Percentiles rank a stretch among this genome's conserved stretches.
Evolutionary conservation across 2,797 vertebrate genomes (phyloP).

Genomic region (Hybognathus amarus): DNA sequence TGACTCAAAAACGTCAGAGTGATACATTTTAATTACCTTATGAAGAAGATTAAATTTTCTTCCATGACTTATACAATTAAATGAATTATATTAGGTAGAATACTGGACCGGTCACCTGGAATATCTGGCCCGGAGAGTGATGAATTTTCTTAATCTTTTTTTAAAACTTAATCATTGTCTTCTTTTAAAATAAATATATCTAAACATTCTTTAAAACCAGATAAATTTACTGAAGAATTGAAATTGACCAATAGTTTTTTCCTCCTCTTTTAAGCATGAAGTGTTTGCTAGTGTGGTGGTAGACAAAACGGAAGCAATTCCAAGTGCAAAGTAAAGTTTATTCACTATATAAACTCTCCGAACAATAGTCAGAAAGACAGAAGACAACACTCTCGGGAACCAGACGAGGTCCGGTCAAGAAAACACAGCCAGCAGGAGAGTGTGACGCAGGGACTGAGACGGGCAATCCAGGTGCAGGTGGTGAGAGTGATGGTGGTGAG

Average conservation of each 20-base stretch:
- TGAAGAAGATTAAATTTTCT: slow-evolving; percentile 19
- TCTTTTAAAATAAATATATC: not conserved
- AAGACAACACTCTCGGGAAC: too few species aligned
- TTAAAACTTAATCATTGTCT: too few species aligned
- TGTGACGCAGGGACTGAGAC: too few species aligned
- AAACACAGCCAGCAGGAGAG: too few species aligned
- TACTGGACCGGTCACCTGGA: slow-evolving; percentile 7
- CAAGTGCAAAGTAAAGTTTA: too few species aligned
- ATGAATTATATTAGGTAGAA: slow-evolving; percentile 29
- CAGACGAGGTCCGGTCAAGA: too few species aligned
- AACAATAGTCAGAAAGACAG: too few species aligned
- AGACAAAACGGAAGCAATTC: too few species aligned
- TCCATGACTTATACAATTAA: slow-evolving; percentile 39
- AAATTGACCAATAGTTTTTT: not conserved
- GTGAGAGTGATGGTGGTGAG: too few species aligned
- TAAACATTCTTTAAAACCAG: not conserved
- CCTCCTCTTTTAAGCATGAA: not conserved
- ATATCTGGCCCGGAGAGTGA: slow-evolving; percentile 3
- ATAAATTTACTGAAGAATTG: not conserved
- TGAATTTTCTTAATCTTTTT: not conserved
- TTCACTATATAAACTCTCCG: too few species aligned
- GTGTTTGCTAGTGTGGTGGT: not conserved
- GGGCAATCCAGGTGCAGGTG: too few species aligned
- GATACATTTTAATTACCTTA: slow-evolving; percentile 34
- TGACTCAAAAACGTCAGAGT: slow-evolving; percentile 36